Evolutionary conservation across 2,888 invertebrate species (phyloP).

Genomic region (Hoplodrina ambigua): DNA sequence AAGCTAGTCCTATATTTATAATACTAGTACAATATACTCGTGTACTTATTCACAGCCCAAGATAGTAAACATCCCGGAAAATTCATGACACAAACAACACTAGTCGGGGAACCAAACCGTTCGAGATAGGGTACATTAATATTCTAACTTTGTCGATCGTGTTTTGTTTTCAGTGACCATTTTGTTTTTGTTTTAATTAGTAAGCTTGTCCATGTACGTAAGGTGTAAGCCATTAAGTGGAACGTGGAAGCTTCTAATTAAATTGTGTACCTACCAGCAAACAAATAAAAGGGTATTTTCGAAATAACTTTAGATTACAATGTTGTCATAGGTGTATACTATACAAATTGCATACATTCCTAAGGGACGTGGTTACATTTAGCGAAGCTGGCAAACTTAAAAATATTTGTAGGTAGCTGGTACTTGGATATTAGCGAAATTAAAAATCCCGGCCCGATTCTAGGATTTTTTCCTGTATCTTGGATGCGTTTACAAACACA

Average conservation of each 20-base stretch:
- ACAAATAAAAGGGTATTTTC: slow-evolving; percentile 42
- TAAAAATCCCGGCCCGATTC: too few species aligned
- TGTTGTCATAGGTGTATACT: slow-evolving; percentile 7
- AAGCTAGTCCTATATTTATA: too few species aligned
- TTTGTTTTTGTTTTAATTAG: slow-evolving; percentile 80
- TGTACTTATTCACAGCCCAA: slow-evolving; percentile 24
- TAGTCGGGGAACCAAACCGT: slow-evolving; percentile 60
- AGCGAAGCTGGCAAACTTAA: not conserved
- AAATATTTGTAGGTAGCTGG: not conserved
- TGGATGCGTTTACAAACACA: too few species aligned
- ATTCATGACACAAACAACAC: slow-evolving; percentile 47
- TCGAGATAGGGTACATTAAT: slow-evolving; percentile 79
- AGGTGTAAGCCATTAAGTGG: slow-evolving; percentile 57
- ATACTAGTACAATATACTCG: not conserved
- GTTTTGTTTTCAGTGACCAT: slow-evolving; percentile 79
- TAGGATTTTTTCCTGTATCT: too few species aligned
- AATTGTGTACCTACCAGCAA: slow-evolving; percentile 44
- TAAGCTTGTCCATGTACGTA: slow-evolving; percentile 60
- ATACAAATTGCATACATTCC: not conserved
- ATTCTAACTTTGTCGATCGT: slow-evolving; percentile 86
- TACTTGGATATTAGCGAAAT: too few species aligned
- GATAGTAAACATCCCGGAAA: slow-evolving; percentile 28
- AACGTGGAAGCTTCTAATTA: slow-evolving; percentile 47
- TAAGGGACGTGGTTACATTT: not conserved
- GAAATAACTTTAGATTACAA: slow-evolving; percentile 43